phyloP scores from a whole-genome alignment of 2,797 vertebrate genomes.

The Labroides dimidiatus region DNA sequence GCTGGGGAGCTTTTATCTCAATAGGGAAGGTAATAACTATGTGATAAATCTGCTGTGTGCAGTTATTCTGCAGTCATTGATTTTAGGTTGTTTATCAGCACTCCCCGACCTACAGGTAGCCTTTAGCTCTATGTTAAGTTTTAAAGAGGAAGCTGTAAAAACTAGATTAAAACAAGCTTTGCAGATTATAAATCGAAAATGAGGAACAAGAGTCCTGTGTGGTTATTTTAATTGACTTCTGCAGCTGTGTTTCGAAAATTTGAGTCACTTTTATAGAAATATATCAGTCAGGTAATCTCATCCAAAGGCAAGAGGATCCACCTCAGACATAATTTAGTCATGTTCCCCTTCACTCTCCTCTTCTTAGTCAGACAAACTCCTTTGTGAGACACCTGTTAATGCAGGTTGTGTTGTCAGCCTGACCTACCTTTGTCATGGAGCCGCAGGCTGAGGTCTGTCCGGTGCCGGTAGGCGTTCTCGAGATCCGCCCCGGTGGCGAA shows the following conservation, averaged over 20 bases:
- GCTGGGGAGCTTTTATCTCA: slow-evolving; percentile 30
- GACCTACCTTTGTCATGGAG: slow-evolving; percentile 92
- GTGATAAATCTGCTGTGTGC: slow-evolving; percentile 35
- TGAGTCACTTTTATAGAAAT: slow-evolving; percentile 1
- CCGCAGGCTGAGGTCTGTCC: slow-evolving; percentile 88
- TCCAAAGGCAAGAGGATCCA: slow-evolving; percentile 24
- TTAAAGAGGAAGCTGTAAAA: slow-evolving; percentile 3
- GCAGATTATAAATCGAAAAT: neutral
- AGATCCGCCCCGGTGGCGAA: slow-evolving; percentile 89
- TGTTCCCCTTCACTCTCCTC: slow-evolving; percentile 3
- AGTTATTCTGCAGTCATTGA: slow-evolving; percentile 30
- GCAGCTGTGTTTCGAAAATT: neutral
- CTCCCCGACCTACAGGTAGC: slow-evolving; percentile 18
- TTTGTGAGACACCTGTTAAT: slow-evolving; percentile 69
- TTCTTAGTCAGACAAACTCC: slow-evolving; percentile 25
- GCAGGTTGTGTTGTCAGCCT: slow-evolving; percentile 34
- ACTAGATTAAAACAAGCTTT: too few species aligned
- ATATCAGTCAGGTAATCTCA: slow-evolving; percentile 10
- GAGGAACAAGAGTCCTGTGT: neutral
- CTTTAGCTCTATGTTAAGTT: slow-evolving; percentile 4
- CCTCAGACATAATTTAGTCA: slow-evolving; percentile 7
- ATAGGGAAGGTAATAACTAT: slow-evolving; percentile 18
- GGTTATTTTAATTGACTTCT: slow-evolving; percentile 1
- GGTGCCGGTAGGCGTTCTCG: slow-evolving; percentile 90
- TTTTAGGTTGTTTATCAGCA: slow-evolving; percentile 22